Conservation (phyloP, 2,888 invertebrate genomes). For the Xanthia togata region DNA sequence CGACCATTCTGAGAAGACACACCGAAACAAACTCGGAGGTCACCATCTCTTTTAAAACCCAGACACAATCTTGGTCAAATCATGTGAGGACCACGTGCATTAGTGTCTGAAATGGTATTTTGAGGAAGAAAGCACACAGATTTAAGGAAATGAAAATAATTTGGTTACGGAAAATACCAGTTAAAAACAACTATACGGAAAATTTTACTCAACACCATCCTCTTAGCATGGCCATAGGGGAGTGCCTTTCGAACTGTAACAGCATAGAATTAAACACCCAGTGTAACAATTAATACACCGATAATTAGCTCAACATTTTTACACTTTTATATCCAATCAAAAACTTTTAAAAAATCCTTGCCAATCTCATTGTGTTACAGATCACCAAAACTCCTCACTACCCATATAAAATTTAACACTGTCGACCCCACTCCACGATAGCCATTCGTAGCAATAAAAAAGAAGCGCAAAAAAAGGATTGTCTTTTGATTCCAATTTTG, state of each 20-base stretch:
- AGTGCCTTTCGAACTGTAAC: neutral
- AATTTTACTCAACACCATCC: neutral
- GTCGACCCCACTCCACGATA: slow-evolving; percentile 79
- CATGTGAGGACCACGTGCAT: no score
- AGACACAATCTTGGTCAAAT: no score
- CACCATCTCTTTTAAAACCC: no score
- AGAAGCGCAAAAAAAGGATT: slow-evolving; percentile 83
- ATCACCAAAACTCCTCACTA: slow-evolving; percentile 72
- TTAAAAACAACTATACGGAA: neutral
- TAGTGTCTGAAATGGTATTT: no score
- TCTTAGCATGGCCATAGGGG: neutral
- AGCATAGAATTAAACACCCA: neutral
- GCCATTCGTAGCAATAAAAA: slow-evolving; percentile 86
- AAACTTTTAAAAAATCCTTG: slow-evolving; percentile 44
- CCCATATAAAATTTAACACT: slow-evolving; percentile 85
- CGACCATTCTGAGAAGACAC: no score
- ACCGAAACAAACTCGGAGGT: no score
- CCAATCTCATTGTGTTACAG: slow-evolving; percentile 62
- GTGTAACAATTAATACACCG: slow-evolving; percentile 6
- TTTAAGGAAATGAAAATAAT: neutral
- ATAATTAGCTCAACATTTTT: slow-evolving; percentile 20
- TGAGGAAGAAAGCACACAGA: no score
- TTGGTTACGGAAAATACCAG: neutral
- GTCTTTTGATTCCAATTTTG: slow-evolving; percentile 89
- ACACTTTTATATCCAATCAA: slow-evolving; percentile 51